Evolutionary conservation across 1,140 invertebrate genomes (phyloP).

Genomic region (Metaphire vulgaris): DNA sequence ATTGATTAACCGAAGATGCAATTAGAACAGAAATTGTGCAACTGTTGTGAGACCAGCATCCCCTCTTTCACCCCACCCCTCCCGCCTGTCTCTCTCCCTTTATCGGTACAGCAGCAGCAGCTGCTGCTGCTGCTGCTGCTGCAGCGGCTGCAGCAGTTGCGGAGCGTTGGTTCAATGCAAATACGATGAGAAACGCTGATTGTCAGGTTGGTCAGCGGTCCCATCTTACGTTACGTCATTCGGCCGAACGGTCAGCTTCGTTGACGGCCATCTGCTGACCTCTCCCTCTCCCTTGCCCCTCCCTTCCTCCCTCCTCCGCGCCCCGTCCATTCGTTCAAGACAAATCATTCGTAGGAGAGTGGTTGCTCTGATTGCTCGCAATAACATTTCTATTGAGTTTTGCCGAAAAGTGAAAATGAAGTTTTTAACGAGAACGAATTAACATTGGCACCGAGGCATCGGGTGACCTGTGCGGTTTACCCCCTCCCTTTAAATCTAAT

Average conservation of each 20-base stretch:
- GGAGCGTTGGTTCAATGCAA: slow-evolving; percentile 3
- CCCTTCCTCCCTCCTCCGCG: neutral
- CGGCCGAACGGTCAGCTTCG: too few relatives aligned
- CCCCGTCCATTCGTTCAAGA: too few relatives aligned
- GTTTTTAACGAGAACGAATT: neutral
- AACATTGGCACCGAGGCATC: too few relatives aligned
- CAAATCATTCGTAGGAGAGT: neutral
- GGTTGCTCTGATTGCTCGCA: neutral
- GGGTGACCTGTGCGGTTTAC: too few relatives aligned
- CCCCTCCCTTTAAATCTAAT: too few relatives aligned
- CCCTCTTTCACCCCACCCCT: too few relatives aligned
- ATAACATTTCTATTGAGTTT: neutral
- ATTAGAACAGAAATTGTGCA: neutral
- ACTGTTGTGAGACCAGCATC: too few relatives aligned
- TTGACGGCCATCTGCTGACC: neutral
- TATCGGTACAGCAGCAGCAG: too few relatives aligned
- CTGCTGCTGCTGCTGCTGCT: too few relatives aligned
- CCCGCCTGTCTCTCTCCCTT: too few relatives aligned
- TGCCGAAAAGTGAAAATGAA: neutral
- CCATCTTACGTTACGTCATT: neutral
- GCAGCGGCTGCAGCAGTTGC: too few relatives aligned
- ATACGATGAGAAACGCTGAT: neutral
- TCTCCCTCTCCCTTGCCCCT: neutral
- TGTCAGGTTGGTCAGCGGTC: too few relatives aligned
- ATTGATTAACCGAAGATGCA: neutral